phyloP scores from a whole-genome alignment of 1,140 invertebrate species.

The Magallana ariakensis region DNA sequence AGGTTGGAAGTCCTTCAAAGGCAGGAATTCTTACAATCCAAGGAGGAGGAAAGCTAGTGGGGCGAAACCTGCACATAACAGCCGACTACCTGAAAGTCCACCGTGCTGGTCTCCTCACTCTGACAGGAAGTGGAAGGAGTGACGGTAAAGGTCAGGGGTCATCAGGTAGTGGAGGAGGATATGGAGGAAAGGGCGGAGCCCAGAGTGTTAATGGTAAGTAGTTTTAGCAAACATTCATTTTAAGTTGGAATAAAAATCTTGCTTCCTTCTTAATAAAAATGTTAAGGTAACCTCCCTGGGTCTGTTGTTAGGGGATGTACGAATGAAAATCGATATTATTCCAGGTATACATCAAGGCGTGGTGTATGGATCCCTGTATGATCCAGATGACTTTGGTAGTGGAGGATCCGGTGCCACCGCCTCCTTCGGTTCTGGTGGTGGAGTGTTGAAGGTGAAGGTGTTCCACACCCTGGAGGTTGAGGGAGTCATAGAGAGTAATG shows the following conservation, averaged over 20 bases:
- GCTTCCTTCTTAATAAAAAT: too few relatives aligned
- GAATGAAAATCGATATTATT: neutral
- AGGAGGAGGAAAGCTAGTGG: constrained; percentile 62
- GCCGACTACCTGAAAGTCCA: constrained; percentile 66
- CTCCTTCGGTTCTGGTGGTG: constrained; percentile 64
- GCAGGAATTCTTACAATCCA: constrained; percentile 52
- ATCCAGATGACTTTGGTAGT: constrained; percentile 64
- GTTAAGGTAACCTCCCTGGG: too few relatives aligned
- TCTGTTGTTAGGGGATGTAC: too few relatives aligned
- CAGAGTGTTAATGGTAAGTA: constrained; percentile 41
- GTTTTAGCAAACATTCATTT: neutral
- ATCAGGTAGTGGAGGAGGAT: constrained; percentile 59
- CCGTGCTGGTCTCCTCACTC: constrained; percentile 55
- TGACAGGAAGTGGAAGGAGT: constrained; percentile 59
- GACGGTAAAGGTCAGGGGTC: constrained; percentile 59
- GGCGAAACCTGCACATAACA: constrained; percentile 59
- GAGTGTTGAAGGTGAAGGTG: constrained; percentile 60
- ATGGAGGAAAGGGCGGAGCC: constrained; percentile 60
- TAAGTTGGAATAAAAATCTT: neutral
- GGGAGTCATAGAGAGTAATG: constrained; percentile 67
- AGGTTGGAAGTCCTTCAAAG: too few relatives aligned
- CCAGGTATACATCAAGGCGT: constrained; percentile 55
- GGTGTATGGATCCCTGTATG: constrained; percentile 64
- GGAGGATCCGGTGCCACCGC: constrained; percentile 59
- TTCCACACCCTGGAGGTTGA: constrained; percentile 63